Conservation (phyloP, 2,797 vertebrate genomes). For the Hapalemur alaotrensis region DNA sequence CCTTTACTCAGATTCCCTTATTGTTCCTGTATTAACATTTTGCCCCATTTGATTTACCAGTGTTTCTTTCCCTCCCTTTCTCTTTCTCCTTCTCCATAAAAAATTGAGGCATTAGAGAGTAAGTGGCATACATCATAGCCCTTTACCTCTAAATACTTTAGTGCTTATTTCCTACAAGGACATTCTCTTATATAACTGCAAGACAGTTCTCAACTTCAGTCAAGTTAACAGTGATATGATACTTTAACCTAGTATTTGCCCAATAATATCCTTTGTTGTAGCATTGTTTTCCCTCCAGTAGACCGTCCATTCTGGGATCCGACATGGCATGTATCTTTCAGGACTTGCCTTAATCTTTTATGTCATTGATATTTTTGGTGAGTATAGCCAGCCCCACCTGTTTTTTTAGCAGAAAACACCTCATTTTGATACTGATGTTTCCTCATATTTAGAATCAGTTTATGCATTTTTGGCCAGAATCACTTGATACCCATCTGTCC, state of each 20-base stretch:
- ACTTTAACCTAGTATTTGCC: not conserved
- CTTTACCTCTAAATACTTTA: not conserved
- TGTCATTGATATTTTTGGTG: not conserved
- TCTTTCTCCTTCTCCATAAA: not conserved
- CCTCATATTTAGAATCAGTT: not conserved
- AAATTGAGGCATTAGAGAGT: conserved; percentile 1
- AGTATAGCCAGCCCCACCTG: not conserved
- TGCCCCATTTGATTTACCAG: not conserved
- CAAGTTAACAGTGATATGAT: not conserved
- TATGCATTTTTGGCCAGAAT: not conserved
- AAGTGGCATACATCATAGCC: not conserved
- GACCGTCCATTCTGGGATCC: not conserved
- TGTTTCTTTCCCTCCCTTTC: not conserved
- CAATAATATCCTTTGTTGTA: not conserved
- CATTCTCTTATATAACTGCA: not conserved
- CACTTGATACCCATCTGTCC: not conserved
- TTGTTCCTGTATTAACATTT: not conserved
- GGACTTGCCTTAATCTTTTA: not conserved
- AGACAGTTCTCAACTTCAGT: not conserved
- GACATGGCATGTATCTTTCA: not conserved
- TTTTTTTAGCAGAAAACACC: not conserved
- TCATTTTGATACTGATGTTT: conserved; percentile 40
- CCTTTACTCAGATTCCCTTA: not conserved
- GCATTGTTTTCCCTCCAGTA: not conserved
- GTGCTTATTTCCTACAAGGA: not conserved